Base-by-base conservation (phyloP, 1,140 invertebrate genomes). In the Atta texana region DNA sequence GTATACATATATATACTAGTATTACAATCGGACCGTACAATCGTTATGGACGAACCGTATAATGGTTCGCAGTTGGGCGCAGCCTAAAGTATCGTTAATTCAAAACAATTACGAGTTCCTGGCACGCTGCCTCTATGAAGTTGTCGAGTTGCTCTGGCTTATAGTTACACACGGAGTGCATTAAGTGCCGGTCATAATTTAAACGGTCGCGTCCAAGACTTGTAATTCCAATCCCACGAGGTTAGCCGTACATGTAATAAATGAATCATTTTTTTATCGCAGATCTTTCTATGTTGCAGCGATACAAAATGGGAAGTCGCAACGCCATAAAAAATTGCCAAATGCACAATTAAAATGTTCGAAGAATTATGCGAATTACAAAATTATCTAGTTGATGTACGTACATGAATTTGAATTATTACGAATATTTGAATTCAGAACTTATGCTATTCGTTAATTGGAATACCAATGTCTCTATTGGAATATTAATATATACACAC, bases 21-120 rank as follows among this genome's bases (percentile, higher is more conserved):
- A 12, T 34, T 49, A 59, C 80, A 44, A 59, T 74, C 57, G 80
- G 53, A 82, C 12, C 34, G n/a, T 74, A 34, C 68, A 49, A 74
- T 74, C 34, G 68, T 39, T 71, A 63, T 51, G 69, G 49, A 51
- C 49, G 57, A 55, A 81, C n/a, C 69, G 76, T 24, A 63, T 74
- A 88, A 71, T 69, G 74, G 71, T 57, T 44, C 21, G 55, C 21
- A 86, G 77, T 63, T 71, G 61, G 84, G 64, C 77, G 51, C 76
- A 81, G 85, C 89, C 87, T 91, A 91, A 91, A 91, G 90, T 91
- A 91, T 91, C 90, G 90, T 91, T 91, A 91, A 91, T 91, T 91
- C 90, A 91, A 91, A 91, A 91, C 89, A 91, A 91, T 91, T 91
- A 91, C 90, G 84, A 91, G 90, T 91, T 91, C 90, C 90, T 89